Evolutionary conservation across 2,797 vertebrate genomes (phyloP).

Genomic region (Myotis vivesi): DNA sequence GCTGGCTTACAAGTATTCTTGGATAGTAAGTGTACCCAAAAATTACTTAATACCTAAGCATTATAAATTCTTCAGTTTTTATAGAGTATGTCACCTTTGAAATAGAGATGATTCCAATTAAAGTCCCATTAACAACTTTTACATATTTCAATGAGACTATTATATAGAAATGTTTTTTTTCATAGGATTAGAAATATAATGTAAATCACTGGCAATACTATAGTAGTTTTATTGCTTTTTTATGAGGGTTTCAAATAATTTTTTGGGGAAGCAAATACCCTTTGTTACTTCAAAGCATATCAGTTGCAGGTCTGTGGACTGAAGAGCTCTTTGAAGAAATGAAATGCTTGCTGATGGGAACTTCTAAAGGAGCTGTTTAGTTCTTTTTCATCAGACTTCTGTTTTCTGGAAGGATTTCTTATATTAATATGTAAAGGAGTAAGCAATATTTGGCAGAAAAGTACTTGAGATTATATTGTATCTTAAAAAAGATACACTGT

Average conservation of each 20-base stretch:
- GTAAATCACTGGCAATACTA: background rate
- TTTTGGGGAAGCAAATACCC: background rate
- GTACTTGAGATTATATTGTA: background rate
- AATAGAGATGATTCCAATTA: constrained; percentile 23
- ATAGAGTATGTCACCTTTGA: background rate
- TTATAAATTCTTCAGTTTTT: background rate
- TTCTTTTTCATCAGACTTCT: constrained; percentile 38
- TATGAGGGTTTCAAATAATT: background rate
- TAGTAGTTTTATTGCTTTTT: constrained; percentile 33
- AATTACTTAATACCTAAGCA: background rate
- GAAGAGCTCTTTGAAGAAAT: constrained; percentile 3
- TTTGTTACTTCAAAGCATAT: constrained; percentile 49
- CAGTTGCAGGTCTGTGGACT: background rate
- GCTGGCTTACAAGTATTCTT: background rate
- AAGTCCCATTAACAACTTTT: background rate
- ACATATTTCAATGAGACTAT: background rate
- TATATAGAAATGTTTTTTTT: constrained; percentile 38
- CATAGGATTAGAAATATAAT: background rate
- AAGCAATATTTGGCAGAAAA: background rate
- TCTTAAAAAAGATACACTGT: background rate
- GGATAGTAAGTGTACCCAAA: background rate
- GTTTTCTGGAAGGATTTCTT: constrained; percentile 36
- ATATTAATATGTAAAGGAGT: constrained; percentile 22
- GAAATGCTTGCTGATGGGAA: background rate
- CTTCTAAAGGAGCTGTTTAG: background rate